phyloP scores from a whole-genome alignment of 92 coral and sea anemone species.

The Epizoanthus scotinus region DNA sequence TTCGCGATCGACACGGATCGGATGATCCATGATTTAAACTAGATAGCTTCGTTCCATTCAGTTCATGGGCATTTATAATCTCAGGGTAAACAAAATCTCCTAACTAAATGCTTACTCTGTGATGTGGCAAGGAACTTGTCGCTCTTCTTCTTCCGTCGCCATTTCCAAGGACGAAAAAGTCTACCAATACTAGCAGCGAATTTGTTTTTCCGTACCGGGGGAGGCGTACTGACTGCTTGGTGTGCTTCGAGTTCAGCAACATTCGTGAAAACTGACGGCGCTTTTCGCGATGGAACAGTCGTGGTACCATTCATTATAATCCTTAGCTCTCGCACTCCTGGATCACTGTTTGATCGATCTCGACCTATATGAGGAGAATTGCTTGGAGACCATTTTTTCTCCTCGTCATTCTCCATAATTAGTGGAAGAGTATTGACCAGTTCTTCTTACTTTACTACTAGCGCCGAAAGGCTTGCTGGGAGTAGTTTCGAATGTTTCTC shows the following conservation, averaged over 20 bases:
- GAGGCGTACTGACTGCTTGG: constrained; percentile 77
- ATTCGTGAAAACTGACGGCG: constrained; percentile 40
- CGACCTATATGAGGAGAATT: constrained; percentile 46
- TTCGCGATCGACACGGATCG: constrained; percentile 32
- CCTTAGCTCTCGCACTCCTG: constrained; percentile 60
- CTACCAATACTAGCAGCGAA: constrained; percentile 87
- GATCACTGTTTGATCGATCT: constrained; percentile 89
- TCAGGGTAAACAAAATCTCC: neutral
- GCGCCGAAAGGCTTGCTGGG: constrained; percentile 29
- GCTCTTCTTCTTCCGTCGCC: constrained; percentile 97
- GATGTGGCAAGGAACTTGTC: constrained; percentile 96
- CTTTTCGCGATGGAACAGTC: constrained; percentile 58
- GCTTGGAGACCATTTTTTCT: constrained; percentile 12
- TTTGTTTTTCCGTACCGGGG: constrained; percentile 85
- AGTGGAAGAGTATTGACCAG: too few species aligned
- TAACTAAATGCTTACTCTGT: constrained; percentile 71
- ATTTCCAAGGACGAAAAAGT: constrained; percentile 96
- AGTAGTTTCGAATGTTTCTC: neutral
- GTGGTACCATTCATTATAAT: constrained; percentile 78
- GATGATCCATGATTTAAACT: constrained; percentile 5
- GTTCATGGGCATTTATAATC: neutral
- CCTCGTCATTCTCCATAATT: constrained; percentile 40
- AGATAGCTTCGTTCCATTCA: neutral
- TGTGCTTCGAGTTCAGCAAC: constrained; percentile 50
- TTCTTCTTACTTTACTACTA: too few species aligned